phyloP scores from a whole-genome alignment of 2,113 vertebrate species.

The Hippocampus abdominalis region DNA sequence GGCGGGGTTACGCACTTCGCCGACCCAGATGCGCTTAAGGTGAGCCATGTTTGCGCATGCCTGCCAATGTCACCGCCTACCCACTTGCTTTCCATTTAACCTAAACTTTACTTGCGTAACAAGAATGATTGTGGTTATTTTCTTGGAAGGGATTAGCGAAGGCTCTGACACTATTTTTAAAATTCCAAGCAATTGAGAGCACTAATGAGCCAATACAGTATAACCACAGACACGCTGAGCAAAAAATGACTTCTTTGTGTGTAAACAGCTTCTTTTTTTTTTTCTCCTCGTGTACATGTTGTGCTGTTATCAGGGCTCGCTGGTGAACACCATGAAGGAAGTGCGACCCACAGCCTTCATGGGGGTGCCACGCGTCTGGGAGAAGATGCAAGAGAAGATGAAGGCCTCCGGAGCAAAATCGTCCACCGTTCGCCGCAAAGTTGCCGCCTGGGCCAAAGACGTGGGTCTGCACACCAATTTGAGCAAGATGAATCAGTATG shows the following conservation, averaged over 20 bases:
- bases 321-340: constrained; percentile 82
- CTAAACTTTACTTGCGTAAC: too few species aligned
- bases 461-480: constrained; percentile 81
- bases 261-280: not conserved
- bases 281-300: not conserved
- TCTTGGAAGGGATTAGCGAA: too few species aligned
- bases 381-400: constrained; percentile 93
- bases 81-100: too few species aligned
- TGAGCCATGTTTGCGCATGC: constrained; percentile 53
- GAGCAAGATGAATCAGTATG: constrained; percentile 80
- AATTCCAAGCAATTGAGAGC: too few species aligned
- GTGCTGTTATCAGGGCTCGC: constrained; percentile 74
- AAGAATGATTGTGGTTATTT: too few species aligned
- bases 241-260: not conserved
- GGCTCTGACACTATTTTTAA: too few species aligned
- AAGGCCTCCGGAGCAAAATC: constrained; percentile 75
- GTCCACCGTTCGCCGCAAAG: constrained; percentile 73
- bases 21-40: constrained; percentile 87
- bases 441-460: constrained; percentile 84
- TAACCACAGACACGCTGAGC: not conserved
- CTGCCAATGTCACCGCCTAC: too few species aligned
- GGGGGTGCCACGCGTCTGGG: constrained; percentile 92
- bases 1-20: constrained; percentile 82
- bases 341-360: constrained; percentile 85
- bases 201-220: not conserved